Base-by-base conservation (phyloP, 1,140 invertebrate species). In the Drosophila lacertosa region DNA sequence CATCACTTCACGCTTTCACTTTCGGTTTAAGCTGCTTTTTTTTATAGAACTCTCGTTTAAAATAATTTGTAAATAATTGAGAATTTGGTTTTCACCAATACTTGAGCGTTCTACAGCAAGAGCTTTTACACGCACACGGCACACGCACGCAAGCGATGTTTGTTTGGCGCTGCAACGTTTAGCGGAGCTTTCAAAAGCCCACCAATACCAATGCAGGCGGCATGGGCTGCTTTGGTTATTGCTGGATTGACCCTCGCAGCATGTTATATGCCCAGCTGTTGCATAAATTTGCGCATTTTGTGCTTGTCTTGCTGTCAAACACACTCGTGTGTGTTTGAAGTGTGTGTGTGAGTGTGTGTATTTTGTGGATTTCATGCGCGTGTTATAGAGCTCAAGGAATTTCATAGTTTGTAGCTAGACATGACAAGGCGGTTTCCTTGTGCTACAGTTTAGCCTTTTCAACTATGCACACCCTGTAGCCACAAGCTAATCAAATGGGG, bases 251-350 rank as follows among this genome's bases (percentile, higher is more conserved):
- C 81, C 77, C 73, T 86, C 76, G 81, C 32, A 16, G 22, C 18
- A 47, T 74, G 39, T 35, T 45, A 48, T 13, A 55, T 70, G 58
- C 72, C 67, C 81, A 86, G 81, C 81, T 86, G 81, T 84, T 84
- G 81, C 81, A 84, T 84, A 84, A 81, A 84, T 81, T 77, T 80
- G 74, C 79, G 71, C 79, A 83, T 82, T 82, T 82, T 44, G 64
- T 72, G 64, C 74, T 59, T 78, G 68, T 64, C 63, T 84, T 50
- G 29, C 18, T 48, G 22, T 15, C 50, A 48, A 59, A 33, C 42
- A 57, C 45, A 33, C 39, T n/a, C 26, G 6, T 40, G 11, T 59
- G 37, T 60, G 13, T 48, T n/a, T n/a, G n/a, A n/a, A n/a, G 22
- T 68, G 22, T 62, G 18, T 26, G 47, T 39, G 55, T 79, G 59